Base-by-base conservation (phyloP, 2,113 vertebrate genomes). In the Triplophysa dalaica region DNA sequence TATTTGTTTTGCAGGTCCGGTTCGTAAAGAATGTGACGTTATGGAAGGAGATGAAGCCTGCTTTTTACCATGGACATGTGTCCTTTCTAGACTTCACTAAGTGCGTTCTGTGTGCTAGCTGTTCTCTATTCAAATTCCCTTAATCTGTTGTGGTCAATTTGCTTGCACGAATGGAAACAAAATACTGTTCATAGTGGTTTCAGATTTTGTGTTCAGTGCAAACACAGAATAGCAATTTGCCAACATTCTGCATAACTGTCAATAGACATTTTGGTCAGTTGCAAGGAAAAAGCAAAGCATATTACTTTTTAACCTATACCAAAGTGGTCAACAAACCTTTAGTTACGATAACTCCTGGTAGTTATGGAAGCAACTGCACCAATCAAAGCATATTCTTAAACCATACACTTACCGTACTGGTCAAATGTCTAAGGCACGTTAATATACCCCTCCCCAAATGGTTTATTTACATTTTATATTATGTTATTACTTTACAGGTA, bases 21-120 rank as follows among this genome's bases (percentile, higher is more conserved):
- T 98, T 99, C 90, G 97, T 99, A 75, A 98, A 97, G 93, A 99
- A 99, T 14, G 96, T 99, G 91, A 99, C 97, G 0, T 93, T 94
- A 62, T 99, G 98, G 98, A 95, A 91, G 87, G 98, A 99, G 87
- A 99, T 98, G 97, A 99, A 99, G 85, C 98, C 98, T 1, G 98
- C 96, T 0, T 95, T 99, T 90, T 99, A 99, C 91, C 98, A 99
- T 0, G 98, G 98, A 82, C 98, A 99, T 4, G 77, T 99, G 72
- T 96, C 98, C 77, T 99, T 95, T 83, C 91, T 99, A 89, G 98
- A 99, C 89, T 99, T 99, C 90, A 88, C 89, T 67, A 93, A 91
- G 91, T 93, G 87, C 86, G 84, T 82, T 43, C 68, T 70, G 2
- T 41, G n/a, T 24, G 8, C 24, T 70, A n/a, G 19, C 19, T 67